Evolutionary conservation across 2,113 vertebrate genomes (phyloP).

Genomic region (Ia io): DNA sequence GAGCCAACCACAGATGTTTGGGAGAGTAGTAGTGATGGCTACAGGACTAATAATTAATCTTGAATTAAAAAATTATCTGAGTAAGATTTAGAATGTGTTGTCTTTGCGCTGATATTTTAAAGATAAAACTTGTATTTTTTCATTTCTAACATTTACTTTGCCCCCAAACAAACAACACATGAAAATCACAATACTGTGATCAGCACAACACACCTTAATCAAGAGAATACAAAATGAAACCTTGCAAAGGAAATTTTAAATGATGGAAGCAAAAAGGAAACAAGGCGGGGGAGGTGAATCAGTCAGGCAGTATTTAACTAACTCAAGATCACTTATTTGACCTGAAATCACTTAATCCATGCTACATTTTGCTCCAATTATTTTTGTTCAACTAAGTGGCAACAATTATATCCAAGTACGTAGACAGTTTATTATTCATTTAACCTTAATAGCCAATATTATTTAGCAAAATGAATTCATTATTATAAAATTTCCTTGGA

Average conservation of each 20-base stretch:
- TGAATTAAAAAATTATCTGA: background rate
- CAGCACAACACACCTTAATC: slow-evolving; percentile 3
- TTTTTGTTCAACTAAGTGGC: slow-evolving; percentile 75
- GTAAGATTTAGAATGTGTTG: slow-evolving; percentile 60
- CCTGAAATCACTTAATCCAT: slow-evolving; percentile 64
- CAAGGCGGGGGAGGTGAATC: background rate
- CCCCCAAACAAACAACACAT: slow-evolving; percentile 68
- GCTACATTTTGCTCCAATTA: slow-evolving; percentile 65
- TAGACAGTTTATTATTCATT: slow-evolving; percentile 61
- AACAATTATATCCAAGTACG: slow-evolving; percentile 52
- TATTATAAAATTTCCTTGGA: slow-evolving; percentile 48
- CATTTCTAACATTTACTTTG: background rate
- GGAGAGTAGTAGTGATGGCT: background rate
- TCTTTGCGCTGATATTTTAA: slow-evolving; percentile 61
- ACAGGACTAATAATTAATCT: background rate
- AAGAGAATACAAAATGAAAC: slow-evolving; percentile 44
- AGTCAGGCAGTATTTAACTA: slow-evolving; percentile 26
- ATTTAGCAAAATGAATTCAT: slow-evolving; percentile 61
- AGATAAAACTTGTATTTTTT: slow-evolving; percentile 60
- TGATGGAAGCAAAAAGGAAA: slow-evolving; percentile 59
- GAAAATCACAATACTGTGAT: slow-evolving; percentile 63
- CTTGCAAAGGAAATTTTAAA: slow-evolving; percentile 66
- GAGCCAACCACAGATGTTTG: background rate
- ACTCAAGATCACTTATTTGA: slow-evolving; percentile 58
- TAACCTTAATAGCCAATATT: slow-evolving; percentile 59